These are phyloP conservation scores for Luperina testacea DNA, from an alignment of 2,888 invertebrate species.

Conservation along the genomic window DNA sequence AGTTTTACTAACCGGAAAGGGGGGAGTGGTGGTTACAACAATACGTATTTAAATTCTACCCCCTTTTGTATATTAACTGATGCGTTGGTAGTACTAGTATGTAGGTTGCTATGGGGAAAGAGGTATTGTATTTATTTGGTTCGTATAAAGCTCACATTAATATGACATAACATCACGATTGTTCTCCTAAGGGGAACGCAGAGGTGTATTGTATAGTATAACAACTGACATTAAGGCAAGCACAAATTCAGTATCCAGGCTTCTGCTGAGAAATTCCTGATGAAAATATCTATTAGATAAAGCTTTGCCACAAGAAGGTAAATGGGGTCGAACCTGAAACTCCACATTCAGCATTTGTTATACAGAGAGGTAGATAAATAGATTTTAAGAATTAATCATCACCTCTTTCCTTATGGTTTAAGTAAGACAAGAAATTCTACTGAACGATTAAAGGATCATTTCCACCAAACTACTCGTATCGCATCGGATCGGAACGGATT, in stretches of 20 bases:
- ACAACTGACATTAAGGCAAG: background rate
- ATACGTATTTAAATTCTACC: conserved; percentile 52
- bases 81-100: conserved; percentile 2
- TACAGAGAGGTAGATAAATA: background rate
- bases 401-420: background rate
- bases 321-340: background rate
- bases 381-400: background rate
- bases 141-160: background rate
- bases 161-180: too few relatives aligned
- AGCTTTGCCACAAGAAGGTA: background rate
- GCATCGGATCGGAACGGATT: too few relatives aligned
- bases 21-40: conserved; percentile 32
- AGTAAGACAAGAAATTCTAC: background rate
- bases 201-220: background rate
- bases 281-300: background rate
- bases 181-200: too few relatives aligned
- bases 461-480: too few relatives aligned
- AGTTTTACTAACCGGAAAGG: conserved; percentile 42
- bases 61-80: conserved; percentile 24
- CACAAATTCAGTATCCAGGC: background rate
- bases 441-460: background rate
- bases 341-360: background rate
- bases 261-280: background rate
- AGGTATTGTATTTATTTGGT: conserved; percentile 12
- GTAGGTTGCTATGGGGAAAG: background rate